phyloP scores from a whole-genome alignment of 1,140 invertebrate genomes.

The Drosophila kohkoa region DNA sequence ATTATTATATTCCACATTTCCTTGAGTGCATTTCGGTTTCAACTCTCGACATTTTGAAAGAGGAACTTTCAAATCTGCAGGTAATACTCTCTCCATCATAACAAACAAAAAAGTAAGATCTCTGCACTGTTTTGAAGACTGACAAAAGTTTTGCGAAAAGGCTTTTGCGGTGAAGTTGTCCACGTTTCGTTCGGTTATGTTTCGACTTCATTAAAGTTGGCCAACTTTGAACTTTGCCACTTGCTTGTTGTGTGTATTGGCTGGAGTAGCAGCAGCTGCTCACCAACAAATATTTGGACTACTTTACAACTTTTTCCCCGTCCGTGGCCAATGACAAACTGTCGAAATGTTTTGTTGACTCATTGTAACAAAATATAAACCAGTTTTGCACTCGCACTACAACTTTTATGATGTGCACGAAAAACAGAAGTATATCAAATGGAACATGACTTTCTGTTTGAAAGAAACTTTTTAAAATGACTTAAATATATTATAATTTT shows the following conservation, averaged over 20 bases:
- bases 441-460: not conserved
- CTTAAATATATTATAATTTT: too few species aligned
- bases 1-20: not conserved
- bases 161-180: conserved; percentile 8
- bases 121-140: not conserved
- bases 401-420: conserved; percentile 15
- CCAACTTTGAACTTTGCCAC: conserved; percentile 47
- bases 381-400: not conserved
- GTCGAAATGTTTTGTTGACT: conserved; percentile 44
- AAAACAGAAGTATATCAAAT: conserved; percentile 5
- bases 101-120: not conserved
- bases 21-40: conserved; percentile 47
- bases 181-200: conserved; percentile 32
- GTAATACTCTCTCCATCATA: conserved; percentile 10
- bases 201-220: conserved; percentile 56
- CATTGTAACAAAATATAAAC: conserved; percentile 9
- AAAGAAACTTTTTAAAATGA: too few species aligned
- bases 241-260: conserved; percentile 13
- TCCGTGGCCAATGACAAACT: conserved; percentile 40
- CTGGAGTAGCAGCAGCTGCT: conserved; percentile 35
- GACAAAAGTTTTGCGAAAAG: conserved; percentile 8
- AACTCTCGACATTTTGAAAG: conserved; percentile 22
- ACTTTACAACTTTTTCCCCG: conserved; percentile 31
- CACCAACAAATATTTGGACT: conserved; percentile 15
- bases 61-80: conserved; percentile 22